Evolutionary conservation across 1,140 invertebrate species (phyloP), one percentile per base, ranked within the genome.

Genomic region (Prorops nasuta): DNA sequence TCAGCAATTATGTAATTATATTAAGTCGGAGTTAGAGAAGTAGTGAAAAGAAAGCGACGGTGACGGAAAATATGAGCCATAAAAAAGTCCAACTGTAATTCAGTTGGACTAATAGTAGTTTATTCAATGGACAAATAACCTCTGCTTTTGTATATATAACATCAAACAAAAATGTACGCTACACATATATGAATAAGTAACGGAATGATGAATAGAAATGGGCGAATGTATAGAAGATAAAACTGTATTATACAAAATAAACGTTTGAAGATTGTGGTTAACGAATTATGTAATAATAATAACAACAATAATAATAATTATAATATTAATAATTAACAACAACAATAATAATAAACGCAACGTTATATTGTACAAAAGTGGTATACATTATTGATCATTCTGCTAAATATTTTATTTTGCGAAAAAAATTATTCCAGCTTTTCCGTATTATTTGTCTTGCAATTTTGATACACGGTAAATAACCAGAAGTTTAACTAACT

Each of bases 341-440:
- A n/a, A n/a, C n/a, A n/a, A n/a, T 65, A 66, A 72, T 43, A 73
- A 72, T 73, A 71, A 71, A 73, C 58, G 65, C 64, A 62, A 64
- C 46, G 66, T 68, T 72, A 69, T 72, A 73, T 72, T 73, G 60
- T 72, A 73, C 40, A 28, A 58, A n/a, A 43, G 39, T 16, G 18
- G 44, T 42, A 10, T 32, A 22, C n/a, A 1, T 3, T 16, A 36
- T 36, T 36, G n/a, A 36, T 36, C n/a, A 9, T 36, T 1, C n/a
- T 36, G 16, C n/a, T n/a, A 36, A 36, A 28, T 6, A 28, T 28
- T 28, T 28, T 28, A 4, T 28, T 10, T 28, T 28, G 24, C 24
- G 24, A 28, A 28, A n/a, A n/a, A n/a, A n/a, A n/a, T n/a, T n/a
- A n/a, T n/a, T n/a, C n/a, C n/a, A n/a, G n/a, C n/a, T n/a, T n/a